These are phyloP conservation scores for Clarias batrachus DNA, from an alignment of 2,113 vertebrate species.

Conservation along the genomic window DNA sequence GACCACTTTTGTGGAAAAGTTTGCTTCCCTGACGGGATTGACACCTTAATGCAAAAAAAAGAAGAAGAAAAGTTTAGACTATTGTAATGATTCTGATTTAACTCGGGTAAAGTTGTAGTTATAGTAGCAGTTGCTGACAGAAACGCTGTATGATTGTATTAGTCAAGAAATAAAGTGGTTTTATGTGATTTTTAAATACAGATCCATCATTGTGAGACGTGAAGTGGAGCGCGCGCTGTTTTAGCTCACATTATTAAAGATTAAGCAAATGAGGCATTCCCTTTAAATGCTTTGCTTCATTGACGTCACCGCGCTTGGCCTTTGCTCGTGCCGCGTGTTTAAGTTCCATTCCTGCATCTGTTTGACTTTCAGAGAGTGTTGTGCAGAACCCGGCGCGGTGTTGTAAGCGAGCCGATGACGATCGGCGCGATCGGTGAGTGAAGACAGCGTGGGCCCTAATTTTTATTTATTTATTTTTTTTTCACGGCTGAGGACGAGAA, in stretches of 20 bases:
- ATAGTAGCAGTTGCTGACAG: not conserved
- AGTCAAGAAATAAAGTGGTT: not conserved
- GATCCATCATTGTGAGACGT: not conserved
- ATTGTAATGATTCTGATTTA: not conserved
- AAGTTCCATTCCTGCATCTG: not conserved
- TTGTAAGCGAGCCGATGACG: constrained; percentile 16
- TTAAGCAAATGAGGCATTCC: not conserved
- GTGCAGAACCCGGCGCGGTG: constrained; percentile 11
- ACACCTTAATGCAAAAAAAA: not conserved
- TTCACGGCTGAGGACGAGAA: constrained; percentile 17
- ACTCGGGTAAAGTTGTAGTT: not conserved
- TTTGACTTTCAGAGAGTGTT: constrained; percentile 4
- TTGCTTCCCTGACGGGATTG: not conserved
- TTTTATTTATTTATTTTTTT: not conserved
- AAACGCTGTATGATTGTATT: not conserved
- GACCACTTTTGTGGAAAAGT: not conserved
- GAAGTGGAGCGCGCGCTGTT: not conserved
- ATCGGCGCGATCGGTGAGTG: constrained; percentile 7
- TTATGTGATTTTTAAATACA: not conserved
- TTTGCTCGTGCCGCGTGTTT: not conserved
- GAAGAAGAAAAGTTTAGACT: too few relatives aligned
- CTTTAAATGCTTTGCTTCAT: not conserved
- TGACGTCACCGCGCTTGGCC: not conserved
- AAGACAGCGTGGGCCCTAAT: not conserved
- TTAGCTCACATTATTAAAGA: not conserved